Percentiles rank a stretch among this genome's conserved stretches.
Evolutionary conservation across 1,140 invertebrate genomes (phyloP).

Genomic region (Zaprionus kolodkinae): DNA sequence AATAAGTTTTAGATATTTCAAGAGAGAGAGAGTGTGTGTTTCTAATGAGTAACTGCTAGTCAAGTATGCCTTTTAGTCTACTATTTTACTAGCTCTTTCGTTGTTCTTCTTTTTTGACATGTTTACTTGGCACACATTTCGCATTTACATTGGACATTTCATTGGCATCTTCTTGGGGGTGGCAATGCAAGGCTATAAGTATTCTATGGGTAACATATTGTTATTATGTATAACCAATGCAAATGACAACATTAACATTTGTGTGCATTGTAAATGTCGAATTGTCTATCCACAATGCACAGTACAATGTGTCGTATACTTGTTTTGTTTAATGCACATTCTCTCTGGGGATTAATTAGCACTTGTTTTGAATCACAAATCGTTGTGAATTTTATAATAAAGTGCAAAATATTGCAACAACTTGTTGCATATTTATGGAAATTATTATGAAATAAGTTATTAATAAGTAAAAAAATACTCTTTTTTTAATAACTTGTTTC

Average conservation of each 20-base stretch:
- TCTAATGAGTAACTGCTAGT: conserved; percentile 1
- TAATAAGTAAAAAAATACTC: no score
- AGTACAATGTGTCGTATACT: conserved; percentile 51
- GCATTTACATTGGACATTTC: conserved; percentile 49
- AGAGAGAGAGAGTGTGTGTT: no score
- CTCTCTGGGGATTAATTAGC: conserved; percentile 27
- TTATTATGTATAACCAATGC: conserved; percentile 33
- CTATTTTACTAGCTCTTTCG: neutral
- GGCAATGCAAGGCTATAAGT: conserved; percentile 18
- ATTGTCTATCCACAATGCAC: conserved; percentile 20
- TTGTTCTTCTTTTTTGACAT: conserved; percentile 29
- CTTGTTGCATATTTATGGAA: neutral
- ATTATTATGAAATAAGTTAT: neutral
- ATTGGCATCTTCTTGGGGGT: conserved; percentile 51
- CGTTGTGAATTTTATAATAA: neutral
- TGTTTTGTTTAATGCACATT: conserved; percentile 11
- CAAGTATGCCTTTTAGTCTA: neutral
- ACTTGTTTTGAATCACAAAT: conserved; percentile 1
- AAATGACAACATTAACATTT: conserved; percentile 61
- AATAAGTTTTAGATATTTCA: neutral
- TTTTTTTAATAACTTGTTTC: no score
- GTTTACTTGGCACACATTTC: conserved; percentile 73
- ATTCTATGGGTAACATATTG: neutral
- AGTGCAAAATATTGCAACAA: neutral
- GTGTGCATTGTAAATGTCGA: conserved; percentile 16